These are phyloP conservation scores for Ephydatia muelleri DNA, from an alignment of 37 sponge, comb jelly and placozoan genomes.

Conservation along the genomic window DNA sequence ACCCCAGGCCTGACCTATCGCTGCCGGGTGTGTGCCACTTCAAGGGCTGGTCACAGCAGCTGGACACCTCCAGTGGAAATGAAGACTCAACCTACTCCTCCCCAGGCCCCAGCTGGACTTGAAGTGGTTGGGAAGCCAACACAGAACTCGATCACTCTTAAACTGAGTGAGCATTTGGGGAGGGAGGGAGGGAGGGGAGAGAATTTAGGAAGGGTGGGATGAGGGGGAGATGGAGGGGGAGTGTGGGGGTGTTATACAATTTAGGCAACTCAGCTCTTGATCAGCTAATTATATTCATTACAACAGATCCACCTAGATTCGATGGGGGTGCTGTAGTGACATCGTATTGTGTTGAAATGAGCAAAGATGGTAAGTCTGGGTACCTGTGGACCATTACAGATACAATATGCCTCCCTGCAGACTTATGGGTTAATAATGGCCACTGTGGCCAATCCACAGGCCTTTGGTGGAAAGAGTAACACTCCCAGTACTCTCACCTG, in stretches of 20 bases:
- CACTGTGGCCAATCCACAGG: not conserved
- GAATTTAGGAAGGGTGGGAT: not conserved
- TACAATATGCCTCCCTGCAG: not conserved
- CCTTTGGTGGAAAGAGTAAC: not conserved
- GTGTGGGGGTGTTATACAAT: not conserved
- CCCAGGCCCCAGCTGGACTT: slow-evolving; percentile 39
- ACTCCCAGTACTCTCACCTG: not conserved
- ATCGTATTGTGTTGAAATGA: slow-evolving; percentile 44
- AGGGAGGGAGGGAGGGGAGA: not conserved
- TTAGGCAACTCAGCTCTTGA: not conserved
- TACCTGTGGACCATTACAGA: not conserved
- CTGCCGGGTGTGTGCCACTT: slow-evolving; percentile 39
- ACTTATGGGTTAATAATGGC: not conserved
- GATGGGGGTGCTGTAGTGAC: slow-evolving; percentile 67
- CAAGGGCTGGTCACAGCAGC: slow-evolving; percentile 25
- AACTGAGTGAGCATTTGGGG: slow-evolving; percentile 48
- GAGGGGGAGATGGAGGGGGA: not conserved
- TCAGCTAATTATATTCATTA: not conserved
- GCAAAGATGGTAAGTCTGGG: not conserved
- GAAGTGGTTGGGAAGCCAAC: slow-evolving; percentile 30
- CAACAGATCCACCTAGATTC: slow-evolving; percentile 46
- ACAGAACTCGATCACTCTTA: slow-evolving; percentile 27
- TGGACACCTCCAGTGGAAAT: slow-evolving; percentile 43
- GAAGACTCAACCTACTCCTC: slow-evolving; percentile 35
- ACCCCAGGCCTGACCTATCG: slow-evolving; percentile 38